phyloP scores from a whole-genome alignment of 2,888 invertebrate species.

The Tuta absoluta region DNA sequence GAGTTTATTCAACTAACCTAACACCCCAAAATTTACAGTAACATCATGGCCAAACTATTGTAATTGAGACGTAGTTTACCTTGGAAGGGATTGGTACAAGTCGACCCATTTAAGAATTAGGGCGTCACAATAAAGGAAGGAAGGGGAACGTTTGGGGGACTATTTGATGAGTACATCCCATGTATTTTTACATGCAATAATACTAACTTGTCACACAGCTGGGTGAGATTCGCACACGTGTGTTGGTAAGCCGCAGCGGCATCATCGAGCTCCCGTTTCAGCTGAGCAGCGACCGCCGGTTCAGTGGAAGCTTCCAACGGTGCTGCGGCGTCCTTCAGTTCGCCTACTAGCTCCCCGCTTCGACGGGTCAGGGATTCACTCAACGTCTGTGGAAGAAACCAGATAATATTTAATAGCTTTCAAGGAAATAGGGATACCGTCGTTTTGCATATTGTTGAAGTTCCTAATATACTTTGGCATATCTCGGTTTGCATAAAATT shows the following conservation, averaged over 20 bases:
- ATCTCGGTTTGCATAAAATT: no score
- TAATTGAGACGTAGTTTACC: slow-evolving; percentile 3
- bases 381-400: slow-evolving; percentile 82
- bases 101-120: slow-evolving; percentile 17
- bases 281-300: slow-evolving; percentile 86
- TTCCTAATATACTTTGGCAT: no score
- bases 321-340: slow-evolving; percentile 85
- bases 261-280: slow-evolving; percentile 88
- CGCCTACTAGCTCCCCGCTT: slow-evolving; percentile 87
- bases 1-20: no score
- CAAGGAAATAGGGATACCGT: no score
- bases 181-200: background rate
- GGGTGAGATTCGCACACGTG: slow-evolving; percentile 88
- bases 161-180: background rate
- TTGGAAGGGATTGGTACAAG: background rate
- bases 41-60: background rate
- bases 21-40: no score
- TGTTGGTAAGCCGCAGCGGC: slow-evolving; percentile 90
- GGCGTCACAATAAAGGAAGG: slow-evolving; percentile 1
- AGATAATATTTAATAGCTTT: no score
- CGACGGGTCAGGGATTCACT: slow-evolving; percentile 88
- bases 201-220: slow-evolving; percentile 84
- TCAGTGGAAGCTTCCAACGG: slow-evolving; percentile 86
- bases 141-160: background rate
- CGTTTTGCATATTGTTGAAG: no score